Percentiles rank a stretch among this genome's conserved stretches.
These are phyloP conservation scores for Nematolebias whitei DNA, from an alignment of 2,113 vertebrate species.

Conservation along the genomic window DNA sequence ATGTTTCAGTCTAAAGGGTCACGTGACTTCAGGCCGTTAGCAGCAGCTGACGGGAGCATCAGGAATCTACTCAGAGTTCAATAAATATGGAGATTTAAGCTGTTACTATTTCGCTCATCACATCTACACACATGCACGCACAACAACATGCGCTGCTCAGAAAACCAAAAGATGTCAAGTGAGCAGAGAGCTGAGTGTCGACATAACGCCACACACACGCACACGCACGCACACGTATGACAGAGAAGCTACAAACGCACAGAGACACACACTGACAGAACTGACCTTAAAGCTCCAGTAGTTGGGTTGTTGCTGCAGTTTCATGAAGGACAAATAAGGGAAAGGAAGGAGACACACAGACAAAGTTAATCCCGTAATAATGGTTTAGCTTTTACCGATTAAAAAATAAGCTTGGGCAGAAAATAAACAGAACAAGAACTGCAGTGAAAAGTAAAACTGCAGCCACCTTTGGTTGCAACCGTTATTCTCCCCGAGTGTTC, in stretches of 20 bases:
- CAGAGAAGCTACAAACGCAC: slow-evolving; percentile 32
- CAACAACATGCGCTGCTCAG: neutral
- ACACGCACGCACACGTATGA: neutral
- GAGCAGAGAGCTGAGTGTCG: slow-evolving; percentile 19
- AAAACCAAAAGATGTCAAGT: slow-evolving; percentile 35
- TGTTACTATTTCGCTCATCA: slow-evolving; percentile 21
- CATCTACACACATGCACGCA: slow-evolving; percentile 6
- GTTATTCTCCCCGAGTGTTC: neutral
- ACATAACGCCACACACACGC: slow-evolving; percentile 9
- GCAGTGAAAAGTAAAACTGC: neutral
- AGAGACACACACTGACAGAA: slow-evolving; percentile 76
- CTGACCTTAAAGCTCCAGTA: slow-evolving; percentile 99
- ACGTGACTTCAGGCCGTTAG: slow-evolving; percentile 51
- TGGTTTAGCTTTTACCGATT: neutral
- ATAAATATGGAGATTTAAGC: slow-evolving; percentile 60
- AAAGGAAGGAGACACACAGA: slow-evolving; percentile 28
- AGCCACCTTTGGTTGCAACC: neutral
- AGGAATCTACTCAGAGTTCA: slow-evolving; percentile 67
- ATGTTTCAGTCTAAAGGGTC: slow-evolving; percentile 46
- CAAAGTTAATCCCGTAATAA: slow-evolving; percentile 18
- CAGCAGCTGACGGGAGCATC: slow-evolving; percentile 43
- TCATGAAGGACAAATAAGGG: slow-evolving; percentile 26
- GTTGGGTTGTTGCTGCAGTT: slow-evolving; percentile 89
- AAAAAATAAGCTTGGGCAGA: neutral
- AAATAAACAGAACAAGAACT: too few relatives aligned